A percentile compares a stretch with the other conserved stretches of the same genome.
These are phyloP conservation scores for Phengaris alcon DNA, from an alignment of 2,888 invertebrate genomes.

Conservation along the genomic window DNA sequence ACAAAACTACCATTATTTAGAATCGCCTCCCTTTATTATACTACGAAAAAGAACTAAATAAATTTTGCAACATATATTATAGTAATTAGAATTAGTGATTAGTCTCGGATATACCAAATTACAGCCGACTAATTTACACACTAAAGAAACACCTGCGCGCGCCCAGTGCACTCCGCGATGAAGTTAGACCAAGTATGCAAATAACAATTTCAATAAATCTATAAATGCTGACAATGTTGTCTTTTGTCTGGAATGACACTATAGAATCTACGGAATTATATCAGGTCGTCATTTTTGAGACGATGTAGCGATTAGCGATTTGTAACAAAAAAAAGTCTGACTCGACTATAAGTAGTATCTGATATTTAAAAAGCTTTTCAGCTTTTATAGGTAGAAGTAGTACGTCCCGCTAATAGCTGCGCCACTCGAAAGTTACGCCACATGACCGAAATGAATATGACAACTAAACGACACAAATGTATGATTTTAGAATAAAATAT, in stretches of 20 bases:
- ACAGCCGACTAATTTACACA: conserved; percentile 58
- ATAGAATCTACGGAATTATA: conserved; percentile 52
- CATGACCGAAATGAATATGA: conserved; percentile 15
- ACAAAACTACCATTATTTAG: conserved; percentile 50
- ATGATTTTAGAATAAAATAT: conserved; percentile 59
- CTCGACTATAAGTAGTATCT: not conserved
- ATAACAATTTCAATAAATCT: conserved; percentile 54
- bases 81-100: conserved; percentile 56
- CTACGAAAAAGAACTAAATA: conserved; percentile 43
- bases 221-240: conserved; percentile 78
- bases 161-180: conserved; percentile 51
- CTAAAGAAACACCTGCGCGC: conserved; percentile 56
- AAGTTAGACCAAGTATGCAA: conserved; percentile 46
- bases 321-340: not conserved
- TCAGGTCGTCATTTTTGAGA: conserved; percentile 50
- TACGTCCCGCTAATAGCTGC: not conserved
- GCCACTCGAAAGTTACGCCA: not conserved
- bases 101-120: conserved; percentile 57
- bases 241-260: conserved; percentile 79
- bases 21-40: conserved; percentile 42
- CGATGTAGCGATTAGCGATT: conserved; percentile 31
- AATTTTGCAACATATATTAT: conserved; percentile 49
- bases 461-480: conserved; percentile 44
- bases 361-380: not conserved
- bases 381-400: not conserved